Base-by-base conservation (phyloP, 2,888 invertebrate genomes). In the Cheilosia vernalis region DNA sequence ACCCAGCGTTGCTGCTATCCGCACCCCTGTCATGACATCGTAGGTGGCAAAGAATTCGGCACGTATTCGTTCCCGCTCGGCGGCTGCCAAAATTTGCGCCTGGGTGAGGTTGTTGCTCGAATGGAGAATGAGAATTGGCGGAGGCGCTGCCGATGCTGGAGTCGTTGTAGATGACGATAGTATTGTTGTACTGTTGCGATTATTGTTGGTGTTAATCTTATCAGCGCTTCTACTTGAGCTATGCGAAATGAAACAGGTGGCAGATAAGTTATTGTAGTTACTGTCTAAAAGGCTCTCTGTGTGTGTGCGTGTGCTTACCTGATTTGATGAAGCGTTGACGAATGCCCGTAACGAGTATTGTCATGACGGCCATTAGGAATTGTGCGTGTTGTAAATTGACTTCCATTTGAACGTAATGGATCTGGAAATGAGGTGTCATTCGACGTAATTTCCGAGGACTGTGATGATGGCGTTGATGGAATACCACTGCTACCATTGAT, bases 1-100 rank as follows among this genome's bases (percentile, higher is more conserved):
- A 89, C 97, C 97, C 67, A 98, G 93, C 3, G 98, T 98, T 88
- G 96, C 96, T 88, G 98, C 98, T 92, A 98, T 98, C 88, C 97
- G 95, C 87, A 98, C 95, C 88, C 98, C 98, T 89, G 97, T 98
- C 97, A 97, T 97, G 92, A 96, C 96, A 94, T 98, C 97, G 93
- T 98, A 98, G 44, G 97, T 96, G 89, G 96, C 95, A 93, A 97
- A 97, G 93, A 96, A 97, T 91, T 96, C 96, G 89, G 95, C 94
- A 90, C 95, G 95, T 89, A 95, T 94, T 89, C 95, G 94, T 91
- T 96, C 95, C 73, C 95, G 94, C 89, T 95, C 94, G 88, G 93
- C 47, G 47, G 47, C 93, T 4, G 90, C 90, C 82, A 88, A 73
- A 84, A 90, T 88, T 86, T 90, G 90, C 27, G 90, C 90, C 60